A percentile compares a stretch with the other conserved stretches of the same genome.
phyloP scores from a whole-genome alignment of 35 echinoderm and acorn worm species.

The Apostichopus parvimensis region DNA sequence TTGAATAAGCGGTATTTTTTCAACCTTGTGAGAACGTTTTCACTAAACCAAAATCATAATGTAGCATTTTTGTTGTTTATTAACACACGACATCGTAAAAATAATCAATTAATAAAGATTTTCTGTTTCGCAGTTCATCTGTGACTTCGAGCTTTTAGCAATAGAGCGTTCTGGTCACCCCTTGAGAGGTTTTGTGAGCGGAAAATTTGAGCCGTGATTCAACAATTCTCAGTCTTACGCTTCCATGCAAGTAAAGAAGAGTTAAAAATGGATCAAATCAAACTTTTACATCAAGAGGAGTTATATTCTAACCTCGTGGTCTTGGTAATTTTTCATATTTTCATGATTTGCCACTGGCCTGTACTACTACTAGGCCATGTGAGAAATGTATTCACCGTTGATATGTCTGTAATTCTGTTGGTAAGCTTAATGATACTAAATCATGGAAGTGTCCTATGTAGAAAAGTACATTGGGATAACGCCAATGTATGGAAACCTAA shows the following conservation, averaged over 20 bases:
- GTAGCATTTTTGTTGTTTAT: not conserved
- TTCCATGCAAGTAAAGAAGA: not conserved
- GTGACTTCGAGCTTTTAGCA: not conserved
- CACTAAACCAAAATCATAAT: not conserved
- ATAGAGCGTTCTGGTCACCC: not conserved
- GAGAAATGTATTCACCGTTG: too few relatives aligned
- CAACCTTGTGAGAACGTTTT: not conserved
- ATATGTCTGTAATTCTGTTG: too few relatives aligned
- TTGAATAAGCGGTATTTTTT: not conserved
- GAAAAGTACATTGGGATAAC: too few relatives aligned
- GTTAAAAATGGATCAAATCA: constrained; percentile 51
- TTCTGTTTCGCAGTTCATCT: not conserved
- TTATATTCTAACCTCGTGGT: constrained; percentile 60
- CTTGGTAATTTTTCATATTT: constrained; percentile 38
- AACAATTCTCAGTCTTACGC: not conserved
- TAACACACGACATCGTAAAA: too few relatives aligned
- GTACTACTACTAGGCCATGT: too few relatives aligned
- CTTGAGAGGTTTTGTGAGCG: not conserved
- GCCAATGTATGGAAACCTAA: too few relatives aligned
- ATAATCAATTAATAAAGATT: too few relatives aligned
- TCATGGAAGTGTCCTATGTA: too few relatives aligned
- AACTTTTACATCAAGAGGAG: constrained; percentile 56
- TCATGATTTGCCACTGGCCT: too few relatives aligned
- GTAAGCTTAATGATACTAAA: too few relatives aligned
- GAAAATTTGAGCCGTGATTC: not conserved